Percentiles rank a stretch among this genome's conserved stretches.
Evolutionary conservation across 2,888 invertebrate species (phyloP).

Genomic region (Nephrotoma guestfalica): DNA sequence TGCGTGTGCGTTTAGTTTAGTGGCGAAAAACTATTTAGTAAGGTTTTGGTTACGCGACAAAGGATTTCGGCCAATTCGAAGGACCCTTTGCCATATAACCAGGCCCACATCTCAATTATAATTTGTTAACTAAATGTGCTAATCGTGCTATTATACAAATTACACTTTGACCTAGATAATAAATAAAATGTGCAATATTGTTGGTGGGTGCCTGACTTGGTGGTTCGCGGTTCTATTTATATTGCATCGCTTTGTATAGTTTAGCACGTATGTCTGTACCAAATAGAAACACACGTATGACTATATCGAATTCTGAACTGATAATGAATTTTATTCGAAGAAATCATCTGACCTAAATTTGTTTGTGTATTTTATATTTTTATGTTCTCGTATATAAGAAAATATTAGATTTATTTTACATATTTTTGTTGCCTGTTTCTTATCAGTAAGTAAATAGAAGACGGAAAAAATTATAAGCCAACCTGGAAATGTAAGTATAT

Average conservation of each 20-base stretch:
- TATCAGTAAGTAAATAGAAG: too few relatives aligned
- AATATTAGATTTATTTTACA: too few relatives aligned
- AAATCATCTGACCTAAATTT: neutral
- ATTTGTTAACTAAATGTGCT: neutral
- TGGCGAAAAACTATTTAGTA: neutral
- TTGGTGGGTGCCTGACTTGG: neutral
- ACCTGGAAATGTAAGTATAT: too few relatives aligned
- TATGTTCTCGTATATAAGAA: too few relatives aligned
- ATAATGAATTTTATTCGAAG: neutral
- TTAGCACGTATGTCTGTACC: neutral
- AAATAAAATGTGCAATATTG: neutral
- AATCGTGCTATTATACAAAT: neutral
- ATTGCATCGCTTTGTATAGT: neutral
- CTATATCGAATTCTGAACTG: neutral
- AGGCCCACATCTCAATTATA: neutral
- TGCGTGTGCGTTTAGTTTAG: neutral
- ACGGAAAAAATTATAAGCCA: too few relatives aligned
- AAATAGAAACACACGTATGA: too few relatives aligned
- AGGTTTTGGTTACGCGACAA: neutral
- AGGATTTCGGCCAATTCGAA: too few relatives aligned
- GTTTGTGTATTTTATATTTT: too few relatives aligned
- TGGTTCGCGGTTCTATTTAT: neutral
- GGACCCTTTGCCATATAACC: too few relatives aligned
- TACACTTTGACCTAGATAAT: neutral
- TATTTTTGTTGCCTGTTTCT: too few relatives aligned